phyloP scores from a whole-genome alignment of 2,113 vertebrate genomes.

The Eudorcas thomsonii region DNA sequence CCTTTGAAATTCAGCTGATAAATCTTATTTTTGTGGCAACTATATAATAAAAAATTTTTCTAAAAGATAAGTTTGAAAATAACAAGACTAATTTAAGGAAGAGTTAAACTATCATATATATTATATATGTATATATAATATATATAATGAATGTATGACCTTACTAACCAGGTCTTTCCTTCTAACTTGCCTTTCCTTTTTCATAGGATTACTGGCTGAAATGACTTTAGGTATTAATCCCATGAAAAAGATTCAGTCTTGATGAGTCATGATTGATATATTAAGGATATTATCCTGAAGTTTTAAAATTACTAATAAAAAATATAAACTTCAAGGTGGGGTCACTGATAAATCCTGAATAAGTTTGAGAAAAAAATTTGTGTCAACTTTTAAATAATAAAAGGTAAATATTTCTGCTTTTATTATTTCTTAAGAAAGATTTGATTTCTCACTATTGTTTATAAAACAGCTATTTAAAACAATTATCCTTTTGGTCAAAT shows the following conservation, averaged over 20 bases:
- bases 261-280: neutral
- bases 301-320: neutral
- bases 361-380: neutral
- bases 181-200: neutral
- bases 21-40: neutral
- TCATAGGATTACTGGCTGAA: neutral
- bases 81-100: neutral
- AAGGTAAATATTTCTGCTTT: neutral
- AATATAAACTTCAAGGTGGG: neutral
- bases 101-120: neutral
- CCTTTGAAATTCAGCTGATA: neutral
- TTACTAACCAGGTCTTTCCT: neutral
- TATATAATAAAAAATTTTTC: neutral
- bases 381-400: neutral
- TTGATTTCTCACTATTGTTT: neutral
- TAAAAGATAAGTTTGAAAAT: neutral
- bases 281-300: neutral
- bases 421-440: neutral
- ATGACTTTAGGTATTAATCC: neutral
- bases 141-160: neutral
- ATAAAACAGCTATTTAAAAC: neutral
- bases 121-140: neutral
- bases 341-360: neutral
- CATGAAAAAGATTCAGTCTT: neutral
- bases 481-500: neutral